Conservation (phyloP, 1,140 invertebrate genomes). For the Aphaenogaster ashmeadi region DNA sequence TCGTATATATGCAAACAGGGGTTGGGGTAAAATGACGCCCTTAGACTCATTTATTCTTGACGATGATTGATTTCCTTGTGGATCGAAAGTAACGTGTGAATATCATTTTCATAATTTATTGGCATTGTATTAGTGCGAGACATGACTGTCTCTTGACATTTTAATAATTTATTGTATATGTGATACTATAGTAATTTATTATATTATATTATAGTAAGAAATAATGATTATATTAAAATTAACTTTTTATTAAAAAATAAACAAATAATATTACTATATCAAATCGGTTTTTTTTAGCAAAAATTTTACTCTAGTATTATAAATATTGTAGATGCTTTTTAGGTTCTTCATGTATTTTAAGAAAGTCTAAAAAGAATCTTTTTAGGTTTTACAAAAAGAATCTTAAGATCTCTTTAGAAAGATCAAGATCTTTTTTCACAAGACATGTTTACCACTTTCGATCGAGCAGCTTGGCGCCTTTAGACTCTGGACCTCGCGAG, state of each 20-base stretch:
- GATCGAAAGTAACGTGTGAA: neutral
- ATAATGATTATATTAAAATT: constrained; percentile 5
- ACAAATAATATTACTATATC: neutral
- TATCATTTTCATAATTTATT: constrained; percentile 9
- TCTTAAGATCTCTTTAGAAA: neutral
- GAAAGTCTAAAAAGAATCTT: neutral
- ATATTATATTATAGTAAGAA: neutral
- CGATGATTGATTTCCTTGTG: neutral
- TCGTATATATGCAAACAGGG: constrained; percentile 31
- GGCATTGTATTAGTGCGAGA: neutral
- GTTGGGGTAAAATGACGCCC: neutral
- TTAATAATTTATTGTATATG: neutral
- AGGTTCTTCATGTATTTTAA: neutral
- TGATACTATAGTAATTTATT: neutral
- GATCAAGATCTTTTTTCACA: neutral
- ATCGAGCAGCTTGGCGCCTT: neutral
- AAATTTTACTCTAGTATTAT: neutral
- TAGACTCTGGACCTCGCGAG: neutral
- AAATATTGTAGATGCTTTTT: neutral
- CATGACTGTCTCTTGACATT: neutral
- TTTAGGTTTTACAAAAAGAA: neutral
- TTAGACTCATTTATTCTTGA: constrained; percentile 24
- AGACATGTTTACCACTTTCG: constrained; percentile 5
- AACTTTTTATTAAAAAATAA: neutral
- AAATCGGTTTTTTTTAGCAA: neutral